Evolutionary conservation across 2,888 invertebrate species (phyloP).

Genomic region (Hypercompe scribonia): DNA sequence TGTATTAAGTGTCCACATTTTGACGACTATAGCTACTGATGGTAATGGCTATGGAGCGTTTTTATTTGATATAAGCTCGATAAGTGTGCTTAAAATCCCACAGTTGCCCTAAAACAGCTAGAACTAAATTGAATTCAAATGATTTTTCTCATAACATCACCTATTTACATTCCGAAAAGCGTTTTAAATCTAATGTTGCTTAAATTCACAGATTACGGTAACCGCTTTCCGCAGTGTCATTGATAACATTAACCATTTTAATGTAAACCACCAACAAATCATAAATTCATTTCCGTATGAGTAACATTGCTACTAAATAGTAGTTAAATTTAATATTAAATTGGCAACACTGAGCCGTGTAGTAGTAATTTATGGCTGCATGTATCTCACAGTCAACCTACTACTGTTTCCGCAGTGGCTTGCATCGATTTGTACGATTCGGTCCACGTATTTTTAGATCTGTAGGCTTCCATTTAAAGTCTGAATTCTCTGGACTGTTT

Average conservation of each 20-base stretch:
- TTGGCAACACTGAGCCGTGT: background rate
- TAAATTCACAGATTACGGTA: background rate
- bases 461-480: background rate
- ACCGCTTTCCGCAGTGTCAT: background rate
- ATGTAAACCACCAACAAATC: background rate
- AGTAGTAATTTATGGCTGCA: background rate
- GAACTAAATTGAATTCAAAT: background rate
- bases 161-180: too few species aligned
- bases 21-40: too few species aligned
- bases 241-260: background rate
- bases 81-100: too few species aligned
- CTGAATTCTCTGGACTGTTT: background rate
- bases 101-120: background rate
- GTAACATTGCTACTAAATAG: background rate
- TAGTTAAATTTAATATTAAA: background rate
- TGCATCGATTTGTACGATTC: slow-evolving; percentile 1
- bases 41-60: too few species aligned
- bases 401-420: background rate
- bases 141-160: too few species aligned
- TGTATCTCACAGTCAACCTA: background rate
- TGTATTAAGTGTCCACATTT: too few species aligned
- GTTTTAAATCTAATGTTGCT: too few species aligned
- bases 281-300: background rate
- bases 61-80: too few species aligned
- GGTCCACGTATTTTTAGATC: slow-evolving; percentile 4